phyloP scores from a whole-genome alignment of 2,113 vertebrate genomes.

The Microcebus ravelobensis region DNA sequence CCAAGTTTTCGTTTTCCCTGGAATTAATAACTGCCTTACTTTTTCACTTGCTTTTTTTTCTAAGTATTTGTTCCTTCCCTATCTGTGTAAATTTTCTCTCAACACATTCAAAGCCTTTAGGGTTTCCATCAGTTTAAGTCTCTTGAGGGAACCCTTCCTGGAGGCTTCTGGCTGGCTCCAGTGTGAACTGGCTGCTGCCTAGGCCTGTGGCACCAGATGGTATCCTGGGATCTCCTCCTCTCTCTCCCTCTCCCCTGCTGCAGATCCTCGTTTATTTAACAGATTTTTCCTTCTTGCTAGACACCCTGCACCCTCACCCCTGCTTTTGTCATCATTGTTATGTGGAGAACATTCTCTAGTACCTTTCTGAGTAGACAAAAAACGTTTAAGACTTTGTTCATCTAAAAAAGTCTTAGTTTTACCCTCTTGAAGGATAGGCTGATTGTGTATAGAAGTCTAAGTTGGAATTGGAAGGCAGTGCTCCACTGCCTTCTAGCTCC shows the following conservation, averaged over 20 bases:
- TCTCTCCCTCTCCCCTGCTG: background rate
- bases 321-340: background rate
- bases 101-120: background rate
- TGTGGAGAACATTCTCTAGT: background rate
- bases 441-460: background rate
- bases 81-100: background rate
- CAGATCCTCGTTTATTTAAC: background rate
- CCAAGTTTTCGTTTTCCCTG: constrained; percentile 4
- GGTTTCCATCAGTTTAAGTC: background rate
- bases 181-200: background rate
- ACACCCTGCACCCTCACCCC: background rate
- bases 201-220: background rate
- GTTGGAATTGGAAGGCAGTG: background rate
- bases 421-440: background rate
- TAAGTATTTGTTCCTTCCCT: background rate
- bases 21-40: constrained; percentile 2
- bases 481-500: background rate
- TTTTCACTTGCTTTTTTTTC: constrained; percentile 46
- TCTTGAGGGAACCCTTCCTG: background rate
- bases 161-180: background rate
- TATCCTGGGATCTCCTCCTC: background rate
- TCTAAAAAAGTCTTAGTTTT: background rate
- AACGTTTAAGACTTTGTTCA: background rate
- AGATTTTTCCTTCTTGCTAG: background rate
- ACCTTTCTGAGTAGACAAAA: background rate